phyloP scores from a whole-genome alignment of 2,888 invertebrate genomes.

The Pantelozetes paolii region DNA sequence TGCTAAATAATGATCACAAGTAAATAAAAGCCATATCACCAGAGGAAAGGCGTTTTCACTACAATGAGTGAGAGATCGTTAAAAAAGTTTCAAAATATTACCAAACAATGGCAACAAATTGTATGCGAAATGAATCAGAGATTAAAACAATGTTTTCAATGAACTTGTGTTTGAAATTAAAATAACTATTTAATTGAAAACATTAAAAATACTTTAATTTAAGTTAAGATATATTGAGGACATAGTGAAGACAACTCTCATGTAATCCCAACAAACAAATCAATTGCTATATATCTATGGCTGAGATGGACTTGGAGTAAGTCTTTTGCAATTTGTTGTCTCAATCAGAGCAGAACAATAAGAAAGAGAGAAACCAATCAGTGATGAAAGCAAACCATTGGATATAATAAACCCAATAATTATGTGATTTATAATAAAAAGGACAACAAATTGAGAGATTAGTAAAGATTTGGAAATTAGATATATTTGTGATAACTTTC shows the following conservation, averaged over 20 bases:
- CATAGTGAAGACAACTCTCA: neutral
- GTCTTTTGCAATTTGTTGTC: slow-evolving; percentile 19
- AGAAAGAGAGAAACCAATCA: slow-evolving; percentile 1
- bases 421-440: neutral
- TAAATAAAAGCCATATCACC: neutral
- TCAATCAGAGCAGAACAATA: slow-evolving; percentile 34
- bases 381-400: slow-evolving; percentile 2
- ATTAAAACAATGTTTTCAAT: neutral
- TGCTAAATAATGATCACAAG: slow-evolving; percentile 19
- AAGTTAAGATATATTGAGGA: neutral
- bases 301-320: neutral
- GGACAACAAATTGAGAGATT: neutral
- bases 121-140: slow-evolving; percentile 6
- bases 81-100: slow-evolving; percentile 18
- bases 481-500: no score
- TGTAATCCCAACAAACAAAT: neutral
- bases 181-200: no score
- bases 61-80: neutral
- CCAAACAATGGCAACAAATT: slow-evolving; percentile 18
- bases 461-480: no score
- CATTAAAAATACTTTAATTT: no score
- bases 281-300: neutral
- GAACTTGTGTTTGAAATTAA: neutral
- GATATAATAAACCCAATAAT: slow-evolving; percentile 2
- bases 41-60: no score